phyloP scores from a whole-genome alignment of 2,888 invertebrate genomes.

The Lysandra coridon region DNA sequence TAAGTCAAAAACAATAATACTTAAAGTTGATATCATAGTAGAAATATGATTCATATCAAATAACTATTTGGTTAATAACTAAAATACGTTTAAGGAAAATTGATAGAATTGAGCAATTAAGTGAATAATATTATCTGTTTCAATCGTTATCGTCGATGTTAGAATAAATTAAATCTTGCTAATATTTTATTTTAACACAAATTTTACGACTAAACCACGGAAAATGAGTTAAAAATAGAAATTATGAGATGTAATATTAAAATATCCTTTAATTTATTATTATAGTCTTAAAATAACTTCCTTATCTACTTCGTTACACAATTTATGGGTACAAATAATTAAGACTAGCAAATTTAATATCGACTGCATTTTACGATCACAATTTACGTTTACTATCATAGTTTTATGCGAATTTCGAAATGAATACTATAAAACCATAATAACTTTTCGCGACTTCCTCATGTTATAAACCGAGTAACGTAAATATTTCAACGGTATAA shows the following conservation, averaged over 20 bases:
- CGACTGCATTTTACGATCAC: neutral
- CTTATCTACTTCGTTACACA: neutral
- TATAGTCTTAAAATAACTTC: neutral
- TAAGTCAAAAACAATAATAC: neutral
- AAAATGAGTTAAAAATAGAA: neutral
- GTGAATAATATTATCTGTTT: neutral
- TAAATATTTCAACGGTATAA: slow-evolving; percentile 11
- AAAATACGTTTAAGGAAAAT: too few relatives aligned
- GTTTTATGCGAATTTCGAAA: slow-evolving; percentile 28
- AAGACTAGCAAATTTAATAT: neutral
- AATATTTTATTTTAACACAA: neutral
- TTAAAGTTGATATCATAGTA: neutral
- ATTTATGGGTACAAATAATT: neutral
- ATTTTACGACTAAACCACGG: neutral
- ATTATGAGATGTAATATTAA: neutral
- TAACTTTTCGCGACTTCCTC: slow-evolving; percentile 16
- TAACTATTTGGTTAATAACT: neutral
- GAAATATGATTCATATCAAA: neutral
- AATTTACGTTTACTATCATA: neutral
- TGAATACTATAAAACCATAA: neutral
- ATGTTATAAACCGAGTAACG: slow-evolving; percentile 3
- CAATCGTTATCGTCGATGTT: neutral
- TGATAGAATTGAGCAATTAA: neutral
- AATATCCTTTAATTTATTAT: neutral
- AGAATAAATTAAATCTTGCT: neutral